Base-by-base conservation (phyloP, 2,113 vertebrate genomes). In the Pyxicephalus adspersus region DNA sequence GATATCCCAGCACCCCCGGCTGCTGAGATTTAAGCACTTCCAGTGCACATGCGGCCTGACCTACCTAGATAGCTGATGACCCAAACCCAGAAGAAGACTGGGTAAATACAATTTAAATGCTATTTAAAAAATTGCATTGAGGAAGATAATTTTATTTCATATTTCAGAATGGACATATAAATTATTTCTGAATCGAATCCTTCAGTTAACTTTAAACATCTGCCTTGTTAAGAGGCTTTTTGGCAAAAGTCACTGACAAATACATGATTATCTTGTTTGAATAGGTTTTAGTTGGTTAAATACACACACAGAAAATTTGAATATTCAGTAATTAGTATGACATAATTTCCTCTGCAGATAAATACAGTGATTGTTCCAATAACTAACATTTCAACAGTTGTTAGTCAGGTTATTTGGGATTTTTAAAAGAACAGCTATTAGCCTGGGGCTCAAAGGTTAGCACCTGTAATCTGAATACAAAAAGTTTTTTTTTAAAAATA, bases 311-410 rank as follows among this genome's bases (percentile, higher is more conserved):
- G 5, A 38, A 9, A 38, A 23, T 25, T 68, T 29, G 34, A 20
- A 54, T 34, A n/a, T 57, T 58, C 19, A 58, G 11, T 74, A 74
- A 74, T 60, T 23, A 13, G 29, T 34, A 29, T 74, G 71, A 74
- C n/a, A 74, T 74, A 28, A 74, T 74, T 74, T 74, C 66, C 66
- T 52, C 51, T 20, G 11, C 20, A 50, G 13, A 23, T 45, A 20
- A 22, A 60, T n/a, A 5, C 23, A 60, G 38, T 65, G 29, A 34
- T n/a, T n/a, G 29, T 45, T 67, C 64, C 15, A 67, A 45, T 45
- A 34, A 67, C 45, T 67, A 34, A 67, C 38, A 67, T 45, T 65
- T 65, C 28, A 34, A 4, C 5, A 4, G n/a, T 65, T n/a, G 20
- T 28, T 17, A 3, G 25, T 1, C 22, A 17, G 13, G 20, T 45